Conservation (phyloP, 2,113 vertebrate genomes). For the Polypterus senegalus region DNA sequence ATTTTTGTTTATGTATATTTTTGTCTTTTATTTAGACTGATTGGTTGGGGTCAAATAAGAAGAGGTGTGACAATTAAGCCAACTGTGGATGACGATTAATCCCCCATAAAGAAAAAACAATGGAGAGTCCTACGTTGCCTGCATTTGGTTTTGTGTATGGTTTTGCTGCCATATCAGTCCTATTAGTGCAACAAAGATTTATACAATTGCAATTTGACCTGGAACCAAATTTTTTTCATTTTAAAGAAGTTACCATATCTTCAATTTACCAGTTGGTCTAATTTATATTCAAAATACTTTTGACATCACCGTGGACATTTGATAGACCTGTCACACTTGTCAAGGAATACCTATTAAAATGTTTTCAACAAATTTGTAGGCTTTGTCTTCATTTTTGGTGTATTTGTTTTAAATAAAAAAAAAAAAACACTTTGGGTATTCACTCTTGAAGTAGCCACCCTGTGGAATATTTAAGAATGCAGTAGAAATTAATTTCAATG, state of each 20-base stretch:
- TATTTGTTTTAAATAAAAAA: no score
- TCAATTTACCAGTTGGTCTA: slow-evolving; percentile 36
- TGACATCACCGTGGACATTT: slow-evolving; percentile 19
- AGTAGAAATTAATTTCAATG: no score
- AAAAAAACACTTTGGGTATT: no score
- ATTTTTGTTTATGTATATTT: neutral
- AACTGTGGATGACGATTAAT: slow-evolving; percentile 92
- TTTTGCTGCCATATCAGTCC: slow-evolving; percentile 16
- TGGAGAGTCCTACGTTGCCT: slow-evolving; percentile 9
- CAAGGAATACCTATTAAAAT: slow-evolving; percentile 29
- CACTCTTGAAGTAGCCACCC: no score
- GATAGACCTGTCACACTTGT: slow-evolving; percentile 21
- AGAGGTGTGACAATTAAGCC: slow-evolving; percentile 97
- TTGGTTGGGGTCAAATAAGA: slow-evolving; percentile 97
- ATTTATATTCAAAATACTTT: slow-evolving; percentile 39
- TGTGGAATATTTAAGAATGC: no score
- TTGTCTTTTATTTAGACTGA: slow-evolving; percentile 64
- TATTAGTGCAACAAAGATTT: slow-evolving; percentile 11
- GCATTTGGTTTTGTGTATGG: slow-evolving; percentile 1
- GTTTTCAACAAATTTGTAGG: slow-evolving; percentile 17
- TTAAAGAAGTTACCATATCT: slow-evolving; percentile 30
- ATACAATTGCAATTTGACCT: neutral
- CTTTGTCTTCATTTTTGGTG: neutral
- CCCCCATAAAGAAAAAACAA: slow-evolving; percentile 17
- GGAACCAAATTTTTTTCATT: neutral